Percentiles rank a stretch among this genome's conserved stretches.
Evolutionary conservation across 2,888 invertebrate species (phyloP).

Genomic region (Eupithecia abbreviata): DNA sequence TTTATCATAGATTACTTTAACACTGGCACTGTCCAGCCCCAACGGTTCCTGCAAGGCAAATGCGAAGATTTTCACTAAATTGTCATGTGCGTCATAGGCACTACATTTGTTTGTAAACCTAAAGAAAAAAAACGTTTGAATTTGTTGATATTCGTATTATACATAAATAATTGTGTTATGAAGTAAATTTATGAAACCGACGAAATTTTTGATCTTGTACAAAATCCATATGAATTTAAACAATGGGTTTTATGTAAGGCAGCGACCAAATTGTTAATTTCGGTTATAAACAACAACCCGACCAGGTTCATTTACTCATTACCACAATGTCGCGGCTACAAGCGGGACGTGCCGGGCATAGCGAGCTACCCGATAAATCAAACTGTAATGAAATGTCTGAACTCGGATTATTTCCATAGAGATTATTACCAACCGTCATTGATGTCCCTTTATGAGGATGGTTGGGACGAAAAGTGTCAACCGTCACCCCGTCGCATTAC

Average conservation of each 20-base stretch:
- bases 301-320: constrained; percentile 42
- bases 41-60: neutral
- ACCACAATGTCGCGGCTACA: constrained; percentile 45
- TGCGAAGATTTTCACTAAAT: neutral
- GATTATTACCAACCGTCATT: neutral
- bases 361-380: constrained; percentile 71
- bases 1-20: neutral
- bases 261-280: neutral
- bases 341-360: constrained; percentile 60
- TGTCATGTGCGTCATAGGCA: neutral
- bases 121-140: no score
- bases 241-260: neutral
- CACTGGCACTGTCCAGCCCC: neutral
- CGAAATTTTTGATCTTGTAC: neutral
- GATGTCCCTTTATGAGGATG: neutral
- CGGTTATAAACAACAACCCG: constrained; percentile 13
- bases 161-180: neutral
- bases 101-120: no score
- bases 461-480: neutral
- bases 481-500: neutral
- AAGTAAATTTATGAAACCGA: neutral
- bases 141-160: no score
- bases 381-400: constrained; percentile 77
- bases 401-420: constrained; percentile 43
- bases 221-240: neutral